These are phyloP conservation scores for Coleophora deauratella DNA, from an alignment of 2,888 invertebrate genomes.

Conservation along the genomic window DNA sequence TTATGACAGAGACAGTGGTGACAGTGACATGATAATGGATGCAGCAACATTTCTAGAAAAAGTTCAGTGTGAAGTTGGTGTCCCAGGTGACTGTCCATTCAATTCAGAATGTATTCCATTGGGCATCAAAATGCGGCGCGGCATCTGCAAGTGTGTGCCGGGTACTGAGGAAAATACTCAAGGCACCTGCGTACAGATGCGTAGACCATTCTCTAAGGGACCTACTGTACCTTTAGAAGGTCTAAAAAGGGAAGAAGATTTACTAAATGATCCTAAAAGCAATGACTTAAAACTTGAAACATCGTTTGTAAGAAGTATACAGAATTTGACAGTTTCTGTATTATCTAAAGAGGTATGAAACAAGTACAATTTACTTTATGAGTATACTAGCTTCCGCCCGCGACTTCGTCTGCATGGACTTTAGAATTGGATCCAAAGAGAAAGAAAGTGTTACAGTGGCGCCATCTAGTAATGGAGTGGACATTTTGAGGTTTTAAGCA, in stretches of 20 bases:
- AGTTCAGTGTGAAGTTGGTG: conserved; percentile 76
- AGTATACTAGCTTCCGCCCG: too few relatives aligned
- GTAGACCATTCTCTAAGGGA: conserved; percentile 56
- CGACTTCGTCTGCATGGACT: too few relatives aligned
- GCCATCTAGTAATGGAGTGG: too few relatives aligned
- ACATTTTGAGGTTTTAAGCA: too few relatives aligned
- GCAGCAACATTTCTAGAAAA: conserved; percentile 64
- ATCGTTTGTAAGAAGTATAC: conserved; percentile 67
- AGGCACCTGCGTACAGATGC: conserved; percentile 45
- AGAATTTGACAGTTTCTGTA: conserved; percentile 82
- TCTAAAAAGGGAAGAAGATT: conserved; percentile 45
- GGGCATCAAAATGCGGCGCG: conserved; percentile 73
- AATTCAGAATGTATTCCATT: conserved; percentile 81
- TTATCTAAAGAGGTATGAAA: conserved; percentile 80
- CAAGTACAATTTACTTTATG: too few relatives aligned
- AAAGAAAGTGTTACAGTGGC: too few relatives aligned
- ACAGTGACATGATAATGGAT: conserved; percentile 65
- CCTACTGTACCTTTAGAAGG: conserved; percentile 45
- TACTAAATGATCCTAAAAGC: conserved; percentile 30
- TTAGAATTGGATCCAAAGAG: too few relatives aligned
- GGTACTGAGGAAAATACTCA: conserved; percentile 70
- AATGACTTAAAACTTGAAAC: conserved; percentile 43
- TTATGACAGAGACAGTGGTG: conserved; percentile 47
- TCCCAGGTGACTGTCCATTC: conserved; percentile 73
- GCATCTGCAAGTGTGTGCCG: conserved; percentile 81